Percentiles rank a stretch among this genome's conserved stretches.
Conservation (phyloP, 2,888 invertebrate species). For the Blastobasis lacticolella region DNA sequence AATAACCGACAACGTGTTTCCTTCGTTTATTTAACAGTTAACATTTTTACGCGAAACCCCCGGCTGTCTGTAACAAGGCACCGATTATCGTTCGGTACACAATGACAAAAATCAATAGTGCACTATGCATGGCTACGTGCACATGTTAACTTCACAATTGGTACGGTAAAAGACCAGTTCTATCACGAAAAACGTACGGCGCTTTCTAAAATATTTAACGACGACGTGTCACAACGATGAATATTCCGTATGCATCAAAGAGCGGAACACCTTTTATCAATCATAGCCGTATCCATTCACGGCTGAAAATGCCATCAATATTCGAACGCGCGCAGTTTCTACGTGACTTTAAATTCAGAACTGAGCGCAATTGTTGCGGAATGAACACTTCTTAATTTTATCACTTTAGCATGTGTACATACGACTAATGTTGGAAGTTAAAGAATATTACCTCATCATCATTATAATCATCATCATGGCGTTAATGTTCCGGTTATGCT, state of each 20-base stretch:
- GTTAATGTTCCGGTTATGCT: too few species aligned
- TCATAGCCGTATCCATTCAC: too few species aligned
- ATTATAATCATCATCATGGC: too few species aligned
- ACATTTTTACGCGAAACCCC: conserved; percentile 40
- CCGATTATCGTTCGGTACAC: conserved; percentile 37
- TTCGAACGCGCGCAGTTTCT: background rate
- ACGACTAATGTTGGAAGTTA: too few species aligned
- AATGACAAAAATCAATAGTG: conserved; percentile 50
- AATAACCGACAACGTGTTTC: conserved; percentile 32
- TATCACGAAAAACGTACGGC: too few species aligned
- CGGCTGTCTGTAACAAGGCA: conserved; percentile 21
- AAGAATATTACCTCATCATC: too few species aligned
- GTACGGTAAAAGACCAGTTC: background rate
- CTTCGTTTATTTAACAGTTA: conserved; percentile 45
- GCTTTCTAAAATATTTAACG: too few species aligned
- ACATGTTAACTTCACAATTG: too few species aligned
- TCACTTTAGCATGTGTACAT: conserved; percentile 40
- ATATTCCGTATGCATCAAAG: too few species aligned
- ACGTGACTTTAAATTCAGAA: conserved; percentile 21
- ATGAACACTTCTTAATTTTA: conserved; percentile 38
- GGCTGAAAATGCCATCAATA: too few species aligned
- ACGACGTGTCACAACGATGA: too few species aligned
- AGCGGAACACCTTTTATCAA: too few species aligned
- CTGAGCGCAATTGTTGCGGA: conserved; percentile 28
- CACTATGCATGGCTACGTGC: background rate